Percentiles rank a stretch among this genome's conserved stretches.
Conservation (phyloP, 2,797 vertebrate species). For the Anolis apletophallus region DNA sequence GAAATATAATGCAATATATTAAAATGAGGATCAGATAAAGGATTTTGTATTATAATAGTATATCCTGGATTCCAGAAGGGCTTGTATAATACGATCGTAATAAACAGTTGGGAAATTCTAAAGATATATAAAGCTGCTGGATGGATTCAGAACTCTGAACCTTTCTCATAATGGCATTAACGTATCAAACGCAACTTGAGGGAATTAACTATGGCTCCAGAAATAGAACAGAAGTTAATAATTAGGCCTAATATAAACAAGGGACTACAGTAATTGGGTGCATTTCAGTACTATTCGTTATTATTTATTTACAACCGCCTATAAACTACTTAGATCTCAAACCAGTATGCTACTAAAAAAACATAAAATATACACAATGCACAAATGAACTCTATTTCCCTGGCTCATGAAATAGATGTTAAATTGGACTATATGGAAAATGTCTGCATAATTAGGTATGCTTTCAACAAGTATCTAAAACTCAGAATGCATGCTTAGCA, state of each 20-base stretch:
- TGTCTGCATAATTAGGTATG: no score
- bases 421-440: no score
- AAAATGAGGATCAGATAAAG: constrained; percentile 28
- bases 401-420: no score
- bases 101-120: not conserved
- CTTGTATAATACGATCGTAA: not conserved
- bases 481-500: no score
- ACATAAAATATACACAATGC: no score
- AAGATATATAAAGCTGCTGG: not conserved
- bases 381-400: no score
- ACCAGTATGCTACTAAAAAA: no score
- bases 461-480: no score
- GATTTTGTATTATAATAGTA: not conserved
- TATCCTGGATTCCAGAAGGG: not conserved
- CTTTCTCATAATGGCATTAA: not conserved
- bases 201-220: not conserved
- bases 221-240: not conserved
- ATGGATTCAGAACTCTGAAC: not conserved
- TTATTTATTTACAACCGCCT: no score
- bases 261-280: not conserved
- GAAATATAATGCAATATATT: constrained; percentile 27
- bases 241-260: not conserved
- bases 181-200: not conserved
- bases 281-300: not conserved
- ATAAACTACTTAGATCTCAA: no score